phyloP scores from a whole-genome alignment of 2,888 invertebrate genomes.

The Dione juno region DNA sequence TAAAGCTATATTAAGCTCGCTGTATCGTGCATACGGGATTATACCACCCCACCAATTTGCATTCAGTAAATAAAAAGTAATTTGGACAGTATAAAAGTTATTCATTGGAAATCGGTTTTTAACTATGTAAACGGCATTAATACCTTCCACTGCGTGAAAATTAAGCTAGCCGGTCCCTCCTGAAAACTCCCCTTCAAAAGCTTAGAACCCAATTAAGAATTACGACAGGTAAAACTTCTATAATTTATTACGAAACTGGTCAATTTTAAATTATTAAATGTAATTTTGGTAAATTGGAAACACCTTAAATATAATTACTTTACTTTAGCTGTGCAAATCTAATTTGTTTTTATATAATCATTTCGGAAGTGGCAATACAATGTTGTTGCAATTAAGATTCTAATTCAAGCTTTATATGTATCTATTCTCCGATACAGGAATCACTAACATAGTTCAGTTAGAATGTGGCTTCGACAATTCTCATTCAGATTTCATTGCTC shows the following conservation, averaged over 20 bases:
- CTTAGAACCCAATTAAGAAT: slow-evolving; percentile 16
- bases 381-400: too few relatives aligned
- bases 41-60: too few relatives aligned
- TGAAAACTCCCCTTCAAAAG: neutral
- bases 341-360: too few relatives aligned
- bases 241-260: slow-evolving; percentile 9
- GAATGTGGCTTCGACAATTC: too few relatives aligned
- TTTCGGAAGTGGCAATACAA: too few relatives aligned
- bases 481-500: too few relatives aligned
- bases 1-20: too few relatives aligned
- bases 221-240: neutral
- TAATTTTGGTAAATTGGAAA: slow-evolving; percentile 1
- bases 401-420: too few relatives aligned
- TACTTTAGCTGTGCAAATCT: too few relatives aligned
- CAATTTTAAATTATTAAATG: slow-evolving; percentile 6
- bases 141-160: neutral
- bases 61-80: neutral
- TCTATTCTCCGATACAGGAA: too few relatives aligned
- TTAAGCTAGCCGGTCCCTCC: neutral
- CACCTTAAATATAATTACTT: slow-evolving; percentile 1
- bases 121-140: neutral
- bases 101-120: neutral
- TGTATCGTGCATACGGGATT: too few relatives aligned
- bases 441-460: too few relatives aligned
- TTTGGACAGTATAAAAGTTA: neutral